Conservation (phyloP, 92 coral and sea anemone genomes). For the Nematostella vectensis region DNA sequence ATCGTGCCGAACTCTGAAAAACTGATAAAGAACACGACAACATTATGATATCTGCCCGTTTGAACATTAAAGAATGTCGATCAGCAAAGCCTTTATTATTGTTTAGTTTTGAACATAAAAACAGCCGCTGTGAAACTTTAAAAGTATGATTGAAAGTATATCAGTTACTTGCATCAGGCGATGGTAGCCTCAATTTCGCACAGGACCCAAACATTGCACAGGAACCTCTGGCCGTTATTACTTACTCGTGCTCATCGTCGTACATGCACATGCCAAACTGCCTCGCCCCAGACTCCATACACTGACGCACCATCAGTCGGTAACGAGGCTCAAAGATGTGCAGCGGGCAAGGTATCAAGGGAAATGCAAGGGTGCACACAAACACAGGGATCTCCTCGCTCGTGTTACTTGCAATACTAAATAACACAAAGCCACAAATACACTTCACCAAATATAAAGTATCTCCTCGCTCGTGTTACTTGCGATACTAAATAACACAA, state of each 20-base stretch:
- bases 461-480: conserved; percentile 70
- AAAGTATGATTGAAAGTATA: too few relatives aligned
- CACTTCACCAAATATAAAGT: conserved; percentile 14
- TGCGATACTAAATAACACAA: conserved; percentile 59
- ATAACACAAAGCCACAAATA: neutral
- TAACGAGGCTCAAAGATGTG: conserved; percentile 96
- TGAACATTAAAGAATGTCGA: too few relatives aligned
- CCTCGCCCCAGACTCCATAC: conserved; percentile 89
- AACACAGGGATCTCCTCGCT: conserved; percentile 80
- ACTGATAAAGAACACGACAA: conserved; percentile 36
- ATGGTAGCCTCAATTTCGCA: too few relatives aligned
- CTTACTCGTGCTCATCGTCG: conserved; percentile 58
- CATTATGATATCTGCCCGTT: neutral
- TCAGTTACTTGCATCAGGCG: too few relatives aligned
- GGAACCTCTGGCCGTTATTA: too few relatives aligned
- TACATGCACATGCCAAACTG: conserved; percentile 98
- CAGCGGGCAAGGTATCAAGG: conserved; percentile 66
- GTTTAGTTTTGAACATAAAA: too few relatives aligned
- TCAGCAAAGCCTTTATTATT: too few relatives aligned
- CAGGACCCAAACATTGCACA: too few relatives aligned
- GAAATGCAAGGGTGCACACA: conserved; percentile 90
- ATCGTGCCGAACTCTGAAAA: conserved; percentile 87
- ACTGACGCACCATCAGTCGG: conserved; percentile 89
- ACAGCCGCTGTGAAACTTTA: too few relatives aligned
- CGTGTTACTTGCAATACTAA: conserved; percentile 82